These are phyloP conservation scores for Actias luna DNA, from an alignment of 2,888 invertebrate species.

Conservation along the genomic window DNA sequence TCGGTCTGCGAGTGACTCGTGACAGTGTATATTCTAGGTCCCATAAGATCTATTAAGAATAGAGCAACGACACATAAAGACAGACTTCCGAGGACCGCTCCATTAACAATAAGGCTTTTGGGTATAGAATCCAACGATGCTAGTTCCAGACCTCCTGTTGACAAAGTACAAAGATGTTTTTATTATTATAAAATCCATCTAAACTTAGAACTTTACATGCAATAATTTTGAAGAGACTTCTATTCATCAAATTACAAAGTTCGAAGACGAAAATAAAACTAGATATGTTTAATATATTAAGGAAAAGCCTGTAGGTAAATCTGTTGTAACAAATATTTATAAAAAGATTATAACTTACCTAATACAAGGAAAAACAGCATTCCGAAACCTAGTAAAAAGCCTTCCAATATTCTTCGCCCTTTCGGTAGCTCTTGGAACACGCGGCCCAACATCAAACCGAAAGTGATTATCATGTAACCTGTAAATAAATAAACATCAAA, in stretches of 20 bases:
- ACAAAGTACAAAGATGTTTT: background rate
- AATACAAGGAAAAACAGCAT: slow-evolving; percentile 85
- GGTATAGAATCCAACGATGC: slow-evolving; percentile 88
- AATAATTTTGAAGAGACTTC: background rate
- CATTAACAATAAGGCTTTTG: slow-evolving; percentile 85
- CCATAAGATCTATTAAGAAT: slow-evolving; percentile 86
- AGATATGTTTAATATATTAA: background rate
- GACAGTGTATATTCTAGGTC: slow-evolving; percentile 73
- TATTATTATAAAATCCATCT: too few species aligned
- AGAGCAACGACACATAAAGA: slow-evolving; percentile 85
- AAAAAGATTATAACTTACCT: slow-evolving; percentile 60
- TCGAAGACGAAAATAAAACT: background rate
- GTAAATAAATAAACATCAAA: slow-evolving; percentile 17
- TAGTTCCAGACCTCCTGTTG: slow-evolving; percentile 84
- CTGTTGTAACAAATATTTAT: background rate
- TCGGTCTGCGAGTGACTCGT: slow-evolving; percentile 71
- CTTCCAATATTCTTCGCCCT: slow-evolving; percentile 83
- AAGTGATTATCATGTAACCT: slow-evolving; percentile 87
- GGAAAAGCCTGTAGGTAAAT: background rate
- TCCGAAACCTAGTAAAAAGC: slow-evolving; percentile 86
- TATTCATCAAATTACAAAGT: background rate
- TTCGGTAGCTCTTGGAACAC: slow-evolving; percentile 84
- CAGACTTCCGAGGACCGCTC: slow-evolving; percentile 85
- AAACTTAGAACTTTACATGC: background rate
- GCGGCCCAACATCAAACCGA: slow-evolving; percentile 85